Evolutionary conservation across 2,888 invertebrate species (phyloP).

Genomic region (Proisotoma minuta): DNA sequence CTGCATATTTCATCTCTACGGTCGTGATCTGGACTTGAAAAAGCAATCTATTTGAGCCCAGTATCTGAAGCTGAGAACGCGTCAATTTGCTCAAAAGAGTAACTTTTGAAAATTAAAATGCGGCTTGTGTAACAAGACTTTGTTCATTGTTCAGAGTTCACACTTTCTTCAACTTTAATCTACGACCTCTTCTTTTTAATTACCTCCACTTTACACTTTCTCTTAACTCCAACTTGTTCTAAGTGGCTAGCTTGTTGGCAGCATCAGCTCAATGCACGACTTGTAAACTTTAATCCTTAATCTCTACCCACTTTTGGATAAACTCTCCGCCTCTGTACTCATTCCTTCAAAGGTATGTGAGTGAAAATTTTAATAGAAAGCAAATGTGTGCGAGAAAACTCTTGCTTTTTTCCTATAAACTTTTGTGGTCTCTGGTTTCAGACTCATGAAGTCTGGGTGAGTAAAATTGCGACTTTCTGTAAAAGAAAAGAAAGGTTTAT

Average conservation of each 20-base stretch:
- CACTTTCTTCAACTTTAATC: conserved; percentile 5
- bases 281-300: conserved; percentile 3
- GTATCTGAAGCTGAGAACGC: too few relatives aligned
- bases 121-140: neutral
- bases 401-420: too few relatives aligned
- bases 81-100: too few relatives aligned
- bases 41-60: too few relatives aligned
- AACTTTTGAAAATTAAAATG: conserved; percentile 2
- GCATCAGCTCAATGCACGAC: neutral
- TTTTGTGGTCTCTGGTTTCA: too few relatives aligned
- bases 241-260: neutral
- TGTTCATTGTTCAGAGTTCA: neutral
- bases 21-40: too few relatives aligned
- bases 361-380: conserved; percentile 4
- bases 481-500: too few relatives aligned
- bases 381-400: neutral
- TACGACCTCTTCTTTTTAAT: conserved; percentile 10
- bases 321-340: neutral
- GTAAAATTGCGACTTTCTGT: too few relatives aligned
- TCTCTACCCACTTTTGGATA: neutral
- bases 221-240: neutral
- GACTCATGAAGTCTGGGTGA: too few relatives aligned
- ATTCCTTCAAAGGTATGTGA: neutral
- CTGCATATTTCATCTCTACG: too few relatives aligned
- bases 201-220: conserved; percentile 3